Percentiles rank a stretch among this genome's conserved stretches.
These are phyloP conservation scores for Meta bourneti DNA, from an alignment of 2,888 invertebrate genomes.

Conservation along the genomic window DNA sequence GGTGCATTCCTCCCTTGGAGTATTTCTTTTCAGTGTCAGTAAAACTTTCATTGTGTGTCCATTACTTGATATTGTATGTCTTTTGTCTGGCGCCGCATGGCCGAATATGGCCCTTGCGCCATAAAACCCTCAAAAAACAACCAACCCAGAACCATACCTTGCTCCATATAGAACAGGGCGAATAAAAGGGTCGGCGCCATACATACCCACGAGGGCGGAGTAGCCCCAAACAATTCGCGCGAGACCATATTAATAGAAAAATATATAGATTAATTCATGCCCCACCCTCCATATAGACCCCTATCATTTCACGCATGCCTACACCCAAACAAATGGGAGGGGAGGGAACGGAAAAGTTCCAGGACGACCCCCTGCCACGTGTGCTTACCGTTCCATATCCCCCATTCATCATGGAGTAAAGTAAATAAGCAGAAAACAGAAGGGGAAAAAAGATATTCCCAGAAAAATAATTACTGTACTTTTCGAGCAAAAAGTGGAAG, in stretches of 20 bases:
- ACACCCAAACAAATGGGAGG: neutral
- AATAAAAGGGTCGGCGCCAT: too few species aligned
- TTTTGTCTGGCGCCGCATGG: too few species aligned
- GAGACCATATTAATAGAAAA: neutral
- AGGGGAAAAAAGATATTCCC: conserved; percentile 10
- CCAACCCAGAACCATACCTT: too few species aligned
- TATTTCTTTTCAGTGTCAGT: too few species aligned
- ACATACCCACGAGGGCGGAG: neutral
- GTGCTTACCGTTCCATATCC: neutral
- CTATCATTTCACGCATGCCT: conserved; percentile 13
- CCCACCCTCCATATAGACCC: neutral
- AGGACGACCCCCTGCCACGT: neutral
- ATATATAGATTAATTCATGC: neutral
- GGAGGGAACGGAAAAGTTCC: neutral
- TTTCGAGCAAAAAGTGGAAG: conserved; percentile 9
- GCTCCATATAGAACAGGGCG: too few species aligned
- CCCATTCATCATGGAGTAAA: conserved; percentile 10
- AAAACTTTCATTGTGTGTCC: too few species aligned
- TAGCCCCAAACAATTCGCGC: neutral
- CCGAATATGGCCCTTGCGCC: too few species aligned
- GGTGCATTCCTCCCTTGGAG: too few species aligned
- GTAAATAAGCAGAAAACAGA: conserved; percentile 7
- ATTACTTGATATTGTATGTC: too few species aligned
- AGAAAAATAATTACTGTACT: conserved; percentile 54
- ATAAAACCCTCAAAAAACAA: too few species aligned